Evolutionary conservation across 2,113 vertebrate species (phyloP).

Genomic region (Oncorhynchus masou): DNA sequence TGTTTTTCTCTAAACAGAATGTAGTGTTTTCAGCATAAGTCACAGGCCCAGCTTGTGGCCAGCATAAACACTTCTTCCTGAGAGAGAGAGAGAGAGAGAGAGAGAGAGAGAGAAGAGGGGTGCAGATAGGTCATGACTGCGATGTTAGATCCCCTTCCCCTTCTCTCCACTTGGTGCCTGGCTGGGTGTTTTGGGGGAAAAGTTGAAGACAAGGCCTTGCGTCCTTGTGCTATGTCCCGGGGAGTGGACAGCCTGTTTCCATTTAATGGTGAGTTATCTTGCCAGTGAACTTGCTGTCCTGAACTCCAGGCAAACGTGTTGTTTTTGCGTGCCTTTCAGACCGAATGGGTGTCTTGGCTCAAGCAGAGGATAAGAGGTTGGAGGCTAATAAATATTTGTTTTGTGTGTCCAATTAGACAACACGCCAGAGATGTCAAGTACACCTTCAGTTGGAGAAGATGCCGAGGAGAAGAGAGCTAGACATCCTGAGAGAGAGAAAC

Average conservation of each 20-base stretch:
- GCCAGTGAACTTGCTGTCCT: not conserved
- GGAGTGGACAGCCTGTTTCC: conserved; percentile 1
- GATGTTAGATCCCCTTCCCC: not conserved
- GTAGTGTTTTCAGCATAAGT: conserved; percentile 43
- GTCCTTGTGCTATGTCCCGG: not conserved
- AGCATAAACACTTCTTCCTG: conserved; percentile 41
- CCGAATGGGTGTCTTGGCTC: not conserved
- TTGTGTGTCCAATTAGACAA: not conserved
- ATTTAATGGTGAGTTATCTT: not conserved
- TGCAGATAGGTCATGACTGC: not conserved
- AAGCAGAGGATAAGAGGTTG: not conserved
- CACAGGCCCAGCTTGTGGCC: conserved; percentile 35
- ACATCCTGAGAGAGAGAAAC: not conserved
- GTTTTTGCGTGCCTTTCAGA: not conserved
- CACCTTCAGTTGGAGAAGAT: not conserved
- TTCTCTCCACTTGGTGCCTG: not conserved
- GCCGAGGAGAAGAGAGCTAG: not conserved
- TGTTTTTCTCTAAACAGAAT: conserved; percentile 48
- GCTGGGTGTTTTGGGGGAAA: not conserved
- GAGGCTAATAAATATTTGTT: not conserved
- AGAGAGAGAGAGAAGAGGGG: not conserved
- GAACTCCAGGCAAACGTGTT: not conserved
- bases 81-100: not conserved
- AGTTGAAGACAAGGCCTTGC: not conserved
- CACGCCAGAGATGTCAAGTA: not conserved